Conservation (phyloP, 2,888 invertebrate species). For the Allygus modestus region DNA sequence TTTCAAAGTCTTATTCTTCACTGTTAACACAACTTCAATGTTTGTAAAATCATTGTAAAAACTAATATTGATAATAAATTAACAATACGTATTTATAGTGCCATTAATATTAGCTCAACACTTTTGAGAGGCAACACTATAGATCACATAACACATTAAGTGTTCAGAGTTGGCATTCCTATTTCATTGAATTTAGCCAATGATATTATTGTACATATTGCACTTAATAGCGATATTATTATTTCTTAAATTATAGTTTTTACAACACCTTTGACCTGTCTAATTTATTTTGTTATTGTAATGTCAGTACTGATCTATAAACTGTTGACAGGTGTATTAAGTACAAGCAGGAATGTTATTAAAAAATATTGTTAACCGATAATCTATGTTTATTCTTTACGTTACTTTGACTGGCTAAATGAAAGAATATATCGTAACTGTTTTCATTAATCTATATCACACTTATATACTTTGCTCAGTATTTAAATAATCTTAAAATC, state of each 20-base stretch:
- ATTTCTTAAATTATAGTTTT: neutral
- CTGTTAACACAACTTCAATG: neutral
- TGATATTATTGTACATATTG: neutral
- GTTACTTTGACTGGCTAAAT: neutral
- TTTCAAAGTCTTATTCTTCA: slow-evolving; percentile 10
- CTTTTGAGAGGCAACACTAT: neutral
- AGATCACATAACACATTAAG: neutral
- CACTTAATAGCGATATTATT: neutral
- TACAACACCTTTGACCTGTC: neutral
- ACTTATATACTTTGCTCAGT: neutral
- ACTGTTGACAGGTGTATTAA: neutral
- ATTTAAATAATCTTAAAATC: neutral
- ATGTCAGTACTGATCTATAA: neutral
- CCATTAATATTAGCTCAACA: neutral
- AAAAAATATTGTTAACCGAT: neutral
- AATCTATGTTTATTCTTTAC: neutral
- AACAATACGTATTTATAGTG: neutral
- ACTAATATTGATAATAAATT: neutral
- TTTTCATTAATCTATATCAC: neutral
- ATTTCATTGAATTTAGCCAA: neutral
- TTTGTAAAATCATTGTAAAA: slow-evolving; percentile 7
- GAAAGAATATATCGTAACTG: neutral
- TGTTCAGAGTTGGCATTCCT: neutral
- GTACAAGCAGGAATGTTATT: neutral
- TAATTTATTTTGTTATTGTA: slow-evolving; percentile 2